Evolutionary conservation across 2,113 vertebrate species (phyloP).

Genomic region (Puffinus mauretanicus): DNA sequence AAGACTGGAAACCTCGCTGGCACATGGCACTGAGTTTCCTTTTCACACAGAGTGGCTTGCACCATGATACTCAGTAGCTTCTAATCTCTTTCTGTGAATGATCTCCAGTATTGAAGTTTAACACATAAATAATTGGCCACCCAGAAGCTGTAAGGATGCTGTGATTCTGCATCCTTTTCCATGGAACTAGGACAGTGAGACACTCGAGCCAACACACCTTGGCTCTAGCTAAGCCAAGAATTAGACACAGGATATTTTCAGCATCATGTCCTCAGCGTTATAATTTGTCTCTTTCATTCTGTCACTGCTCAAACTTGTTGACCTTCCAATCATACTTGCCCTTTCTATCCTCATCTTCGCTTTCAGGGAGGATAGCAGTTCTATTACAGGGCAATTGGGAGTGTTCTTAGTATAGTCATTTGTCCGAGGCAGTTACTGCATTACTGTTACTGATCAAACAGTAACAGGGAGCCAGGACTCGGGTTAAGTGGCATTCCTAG

Average conservation of each 20-base stretch:
- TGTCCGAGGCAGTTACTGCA: constrained; percentile 10
- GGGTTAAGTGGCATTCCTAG: background rate
- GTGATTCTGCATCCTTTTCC: background rate
- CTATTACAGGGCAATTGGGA: constrained; percentile 48
- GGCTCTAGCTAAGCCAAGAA: background rate
- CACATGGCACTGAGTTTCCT: background rate
- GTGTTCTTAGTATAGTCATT: constrained; percentile 35
- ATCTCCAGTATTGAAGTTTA: background rate
- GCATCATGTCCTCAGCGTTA: background rate
- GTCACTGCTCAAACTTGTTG: constrained; percentile 55
- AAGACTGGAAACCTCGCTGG: no score
- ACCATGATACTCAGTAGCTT: background rate
- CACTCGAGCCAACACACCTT: background rate
- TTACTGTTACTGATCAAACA: constrained; percentile 37
- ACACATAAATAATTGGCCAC: background rate
- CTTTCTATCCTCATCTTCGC: constrained; percentile 7
- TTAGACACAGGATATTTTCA: background rate
- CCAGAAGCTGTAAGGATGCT: background rate
- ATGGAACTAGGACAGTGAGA: background rate
- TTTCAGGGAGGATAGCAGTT: constrained; percentile 37
- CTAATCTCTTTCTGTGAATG: background rate
- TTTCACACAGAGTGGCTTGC: background rate
- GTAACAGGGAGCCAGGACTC: background rate
- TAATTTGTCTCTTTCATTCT: constrained; percentile 57
- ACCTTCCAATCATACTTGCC: constrained; percentile 55